Evolutionary conservation across 2,888 invertebrate species (phyloP).

Genomic region (Folsomia candida): DNA sequence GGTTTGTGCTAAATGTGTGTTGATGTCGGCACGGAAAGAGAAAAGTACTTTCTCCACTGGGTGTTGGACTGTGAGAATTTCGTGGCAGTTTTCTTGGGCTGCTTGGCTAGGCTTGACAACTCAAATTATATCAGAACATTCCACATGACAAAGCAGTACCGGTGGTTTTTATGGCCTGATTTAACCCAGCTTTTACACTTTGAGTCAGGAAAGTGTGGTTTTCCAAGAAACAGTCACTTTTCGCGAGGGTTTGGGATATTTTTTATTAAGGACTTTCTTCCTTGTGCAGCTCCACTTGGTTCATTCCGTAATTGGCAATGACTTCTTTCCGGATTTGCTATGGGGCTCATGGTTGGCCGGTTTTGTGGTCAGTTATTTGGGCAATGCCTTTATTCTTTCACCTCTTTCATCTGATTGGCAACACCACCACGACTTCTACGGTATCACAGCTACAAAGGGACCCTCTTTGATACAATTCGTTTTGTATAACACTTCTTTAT

Average conservation of each 20-base stretch:
- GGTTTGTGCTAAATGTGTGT: background rate
- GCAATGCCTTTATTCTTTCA: background rate
- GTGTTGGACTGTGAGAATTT: too few relatives aligned
- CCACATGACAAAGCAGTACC: background rate
- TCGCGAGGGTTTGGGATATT: background rate
- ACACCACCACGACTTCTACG: too few relatives aligned
- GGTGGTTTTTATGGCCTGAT: background rate
- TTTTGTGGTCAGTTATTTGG: background rate
- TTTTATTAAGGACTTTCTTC: background rate
- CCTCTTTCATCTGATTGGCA: background rate
- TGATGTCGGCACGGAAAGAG: too few relatives aligned
- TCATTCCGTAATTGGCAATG: background rate
- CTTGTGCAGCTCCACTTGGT: background rate
- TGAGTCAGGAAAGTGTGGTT: background rate
- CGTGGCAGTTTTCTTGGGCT: too few relatives aligned
- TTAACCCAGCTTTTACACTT: background rate
- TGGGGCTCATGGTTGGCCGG: background rate
- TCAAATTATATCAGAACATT: slow-evolving; percentile 1
- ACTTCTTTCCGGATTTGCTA: background rate
- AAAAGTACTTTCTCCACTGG: too few relatives aligned
- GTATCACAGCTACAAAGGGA: too few relatives aligned
- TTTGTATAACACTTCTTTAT: too few relatives aligned
- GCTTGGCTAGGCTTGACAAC: background rate
- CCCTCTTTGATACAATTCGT: too few relatives aligned
- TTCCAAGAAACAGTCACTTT: background rate